These are phyloP conservation scores for Scelioninae gen. 1 DNA, from an alignment of 2,888 invertebrate genomes.

Conservation along the genomic window DNA sequence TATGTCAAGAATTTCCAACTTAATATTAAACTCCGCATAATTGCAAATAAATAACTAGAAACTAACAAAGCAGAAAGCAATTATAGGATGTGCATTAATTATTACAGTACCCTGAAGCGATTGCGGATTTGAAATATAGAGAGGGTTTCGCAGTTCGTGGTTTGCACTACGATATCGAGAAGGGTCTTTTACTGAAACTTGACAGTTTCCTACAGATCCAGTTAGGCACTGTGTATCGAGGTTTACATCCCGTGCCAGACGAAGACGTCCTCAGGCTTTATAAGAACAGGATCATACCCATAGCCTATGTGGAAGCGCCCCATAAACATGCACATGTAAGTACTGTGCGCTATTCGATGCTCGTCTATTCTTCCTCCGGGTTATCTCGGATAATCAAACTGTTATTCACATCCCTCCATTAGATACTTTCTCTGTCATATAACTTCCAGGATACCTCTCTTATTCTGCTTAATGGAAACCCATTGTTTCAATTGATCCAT, in stretches of 20 bases:
- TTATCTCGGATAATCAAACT: conserved; percentile 32
- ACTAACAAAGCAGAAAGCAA: conserved; percentile 22
- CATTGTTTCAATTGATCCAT: conserved; percentile 24
- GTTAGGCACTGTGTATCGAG: conserved; percentile 96
- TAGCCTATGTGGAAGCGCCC: conserved; percentile 93
- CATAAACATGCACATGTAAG: conserved; percentile 89
- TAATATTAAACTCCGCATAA: background rate
- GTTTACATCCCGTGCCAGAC: conserved; percentile 91
- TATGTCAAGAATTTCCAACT: background rate
- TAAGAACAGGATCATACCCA: conserved; percentile 93
- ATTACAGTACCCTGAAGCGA: conserved; percentile 94
- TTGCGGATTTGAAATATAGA: conserved; percentile 92
- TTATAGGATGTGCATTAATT: conserved; percentile 49
- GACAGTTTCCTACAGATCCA: conserved; percentile 99
- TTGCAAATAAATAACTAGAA: background rate
- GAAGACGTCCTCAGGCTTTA: conserved; percentile 94
- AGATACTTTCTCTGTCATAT: conserved; percentile 29
- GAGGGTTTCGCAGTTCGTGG: conserved; percentile 98
- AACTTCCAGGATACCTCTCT: conserved; percentile 37
- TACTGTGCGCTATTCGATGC: conserved; percentile 46
- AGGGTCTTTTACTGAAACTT: conserved; percentile 95
- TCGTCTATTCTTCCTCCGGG: conserved; percentile 50
- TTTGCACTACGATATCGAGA: conserved; percentile 98
- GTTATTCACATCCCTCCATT: conserved; percentile 29
- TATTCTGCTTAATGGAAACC: conserved; percentile 28